Evolutionary conservation across 2,113 vertebrate species (phyloP).

Genomic region (Cromileptes altivelis): DNA sequence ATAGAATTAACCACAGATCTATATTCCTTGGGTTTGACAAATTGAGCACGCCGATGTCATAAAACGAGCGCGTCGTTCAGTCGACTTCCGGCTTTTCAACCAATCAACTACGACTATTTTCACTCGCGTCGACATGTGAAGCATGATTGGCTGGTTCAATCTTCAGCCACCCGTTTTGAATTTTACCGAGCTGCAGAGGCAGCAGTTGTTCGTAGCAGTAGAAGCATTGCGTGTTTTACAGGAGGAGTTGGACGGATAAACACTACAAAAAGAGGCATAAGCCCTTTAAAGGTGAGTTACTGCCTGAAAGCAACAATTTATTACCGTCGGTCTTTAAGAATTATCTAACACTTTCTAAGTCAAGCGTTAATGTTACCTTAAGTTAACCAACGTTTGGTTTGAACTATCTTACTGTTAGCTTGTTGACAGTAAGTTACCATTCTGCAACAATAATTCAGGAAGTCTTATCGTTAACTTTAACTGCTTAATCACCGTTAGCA

Average conservation of each 20-base stretch:
- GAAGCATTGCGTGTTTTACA: fast-evolving
- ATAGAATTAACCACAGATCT: no score
- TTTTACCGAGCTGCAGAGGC: background rate
- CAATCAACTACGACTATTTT: conserved; percentile 48
- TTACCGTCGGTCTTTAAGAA: background rate
- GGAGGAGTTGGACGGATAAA: background rate
- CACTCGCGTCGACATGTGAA: background rate
- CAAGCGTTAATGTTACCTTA: background rate
- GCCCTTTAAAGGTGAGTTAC: conserved; percentile 36
- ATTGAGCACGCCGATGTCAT: fast-evolving
- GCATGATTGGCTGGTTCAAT: conserved; percentile 69
- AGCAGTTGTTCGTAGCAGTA: background rate
- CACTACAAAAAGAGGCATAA: background rate
- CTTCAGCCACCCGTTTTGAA: conserved; percentile 45
- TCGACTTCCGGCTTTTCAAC: conserved; percentile 33
- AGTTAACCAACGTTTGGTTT: background rate
- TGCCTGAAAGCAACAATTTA: background rate
- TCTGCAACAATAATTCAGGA: background rate
- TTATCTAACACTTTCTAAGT: background rate
- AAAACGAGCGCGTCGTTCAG: background rate
- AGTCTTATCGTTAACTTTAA: background rate
- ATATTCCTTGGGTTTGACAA: no score
- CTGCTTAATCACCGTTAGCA: background rate
- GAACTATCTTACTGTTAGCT: background rate
- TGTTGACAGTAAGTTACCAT: background rate